A percentile compares a stretch with the other conserved stretches of the same genome.
These are phyloP conservation scores for Acridotheres tristis DNA, from an alignment of 2,797 vertebrate genomes.

Conservation along the genomic window DNA sequence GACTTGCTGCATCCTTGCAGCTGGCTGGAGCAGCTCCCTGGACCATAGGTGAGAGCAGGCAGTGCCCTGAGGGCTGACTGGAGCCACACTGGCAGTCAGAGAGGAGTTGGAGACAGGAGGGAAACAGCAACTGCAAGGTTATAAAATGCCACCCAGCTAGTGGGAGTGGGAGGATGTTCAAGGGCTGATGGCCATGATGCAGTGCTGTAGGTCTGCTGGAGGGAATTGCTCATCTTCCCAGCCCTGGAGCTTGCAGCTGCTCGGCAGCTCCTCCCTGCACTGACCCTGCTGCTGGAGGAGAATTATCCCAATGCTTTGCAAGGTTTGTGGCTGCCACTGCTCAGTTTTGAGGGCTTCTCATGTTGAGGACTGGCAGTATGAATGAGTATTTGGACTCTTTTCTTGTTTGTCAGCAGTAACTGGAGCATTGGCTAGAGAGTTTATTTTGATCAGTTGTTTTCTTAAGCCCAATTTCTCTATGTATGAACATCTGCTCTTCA, in stretches of 20 bases:
- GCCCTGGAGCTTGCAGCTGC: neutral
- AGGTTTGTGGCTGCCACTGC: neutral
- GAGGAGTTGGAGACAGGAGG: neutral
- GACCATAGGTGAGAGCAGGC: neutral
- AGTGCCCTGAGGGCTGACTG: neutral
- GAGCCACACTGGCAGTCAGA: neutral
- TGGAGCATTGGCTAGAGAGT: neutral
- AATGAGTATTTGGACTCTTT: neutral
- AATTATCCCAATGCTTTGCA: neutral
- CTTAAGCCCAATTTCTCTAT: neutral
- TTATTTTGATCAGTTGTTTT: conserved; percentile 4
- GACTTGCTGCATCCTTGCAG: neutral
- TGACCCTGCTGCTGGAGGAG: neutral
- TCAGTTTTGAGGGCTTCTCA: neutral
- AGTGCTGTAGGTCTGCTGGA: neutral
- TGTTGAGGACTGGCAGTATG: neutral
- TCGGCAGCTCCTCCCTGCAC: neutral
- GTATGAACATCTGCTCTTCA: neutral
- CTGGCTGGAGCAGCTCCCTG: neutral
- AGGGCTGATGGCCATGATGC: neutral
- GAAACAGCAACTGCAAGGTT: neutral
- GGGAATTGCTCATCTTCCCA: neutral
- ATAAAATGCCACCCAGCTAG: conserved; percentile 29
- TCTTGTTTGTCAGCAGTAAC: neutral
- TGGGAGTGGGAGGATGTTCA: neutral